Percentiles rank a stretch among this genome's conserved stretches.
These are phyloP conservation scores for Jaculus jaculus DNA, from an alignment of 2,113 vertebrate genomes.

Conservation along the genomic window DNA sequence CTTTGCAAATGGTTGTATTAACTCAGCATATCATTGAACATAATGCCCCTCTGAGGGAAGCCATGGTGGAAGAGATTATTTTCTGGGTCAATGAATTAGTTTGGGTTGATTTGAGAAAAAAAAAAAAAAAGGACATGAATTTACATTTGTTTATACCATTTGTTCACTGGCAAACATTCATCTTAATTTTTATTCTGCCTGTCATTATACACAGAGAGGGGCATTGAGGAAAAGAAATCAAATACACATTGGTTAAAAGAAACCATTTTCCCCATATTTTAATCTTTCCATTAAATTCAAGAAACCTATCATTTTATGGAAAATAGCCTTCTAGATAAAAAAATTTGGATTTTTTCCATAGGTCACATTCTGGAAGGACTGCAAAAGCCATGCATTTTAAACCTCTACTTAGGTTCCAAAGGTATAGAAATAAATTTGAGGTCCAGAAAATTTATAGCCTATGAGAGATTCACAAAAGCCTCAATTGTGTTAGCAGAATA, in stretches of 20 bases:
- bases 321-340: slow-evolving; percentile 35
- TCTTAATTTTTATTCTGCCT: slow-evolving; percentile 17
- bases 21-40: slow-evolving; percentile 80
- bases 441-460: slow-evolving; percentile 42
- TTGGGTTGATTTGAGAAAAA: slow-evolving; percentile 56
- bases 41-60: slow-evolving; percentile 74
- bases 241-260: neutral
- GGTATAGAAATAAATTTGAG: slow-evolving; percentile 38
- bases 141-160: slow-evolving; percentile 73
- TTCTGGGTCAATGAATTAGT: slow-evolving; percentile 77
- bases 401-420: neutral
- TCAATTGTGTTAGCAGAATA: slow-evolving; percentile 11
- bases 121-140: slow-evolving; percentile 72
- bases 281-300: slow-evolving; percentile 23
- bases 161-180: slow-evolving; percentile 43
- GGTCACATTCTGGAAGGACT: slow-evolving; percentile 35
- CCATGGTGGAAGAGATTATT: slow-evolving; percentile 72
- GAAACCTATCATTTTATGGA: neutral
- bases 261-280: neutral
- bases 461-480: slow-evolving; percentile 16
- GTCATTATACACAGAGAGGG: neutral
- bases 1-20: slow-evolving; percentile 78
- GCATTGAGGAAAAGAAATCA: neutral
- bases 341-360: slow-evolving; percentile 6
- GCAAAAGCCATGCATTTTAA: slow-evolving; percentile 46